Evolutionary conservation across 2,888 invertebrate genomes (phyloP), one percentile per base, ranked within the genome.

Genomic region (Athripsodes cinereus): DNA sequence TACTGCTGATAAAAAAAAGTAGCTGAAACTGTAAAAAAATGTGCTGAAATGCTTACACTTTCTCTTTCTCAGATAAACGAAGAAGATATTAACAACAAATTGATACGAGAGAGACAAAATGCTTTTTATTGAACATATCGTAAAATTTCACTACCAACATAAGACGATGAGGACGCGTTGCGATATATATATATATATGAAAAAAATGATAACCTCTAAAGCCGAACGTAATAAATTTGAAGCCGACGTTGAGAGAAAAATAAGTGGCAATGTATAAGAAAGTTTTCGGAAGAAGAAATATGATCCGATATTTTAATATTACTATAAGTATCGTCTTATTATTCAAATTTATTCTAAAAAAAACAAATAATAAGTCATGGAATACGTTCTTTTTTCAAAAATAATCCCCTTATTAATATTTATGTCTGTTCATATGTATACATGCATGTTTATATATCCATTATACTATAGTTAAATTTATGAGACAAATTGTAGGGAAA

Each of bases 281-380:
- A 8, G 3, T 40, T 40, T 40, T 40, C 40, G 11, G 16, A 48
- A 48, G 18, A 20, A 21, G 16, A 19, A 48, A 48, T 21, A 48
- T 48, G 40, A 40, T 40, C 13, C 13, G 5, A n/a, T 8, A 26
- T 26, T 11, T 3, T 8, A 40, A 13, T 40, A 40, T 6, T 40
- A 40, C 13, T n/a, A 40, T 13, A 40, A 40, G 22, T 35, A 22
- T 50, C 51, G 21, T 20, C 49, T 16, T 19, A 56, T 57, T 52
- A 57, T 57, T 57, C 52, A 57, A 57, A 57, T 49, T 57, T 53
- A 53, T 57, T 57, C 53, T 6, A 22, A 52, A 48, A 52, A 48
- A n/a, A n/a, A n/a, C n/a, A n/a, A n/a, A n/a, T n/a, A n/a, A n/a
- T n/a, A n/a, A n/a, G n/a, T n/a, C n/a, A n/a, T n/a, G n/a, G n/a